Percentiles rank a stretch among this genome's conserved stretches.
phyloP scores from a whole-genome alignment of 1,140 invertebrate genomes.

The Theocolax elegans region DNA sequence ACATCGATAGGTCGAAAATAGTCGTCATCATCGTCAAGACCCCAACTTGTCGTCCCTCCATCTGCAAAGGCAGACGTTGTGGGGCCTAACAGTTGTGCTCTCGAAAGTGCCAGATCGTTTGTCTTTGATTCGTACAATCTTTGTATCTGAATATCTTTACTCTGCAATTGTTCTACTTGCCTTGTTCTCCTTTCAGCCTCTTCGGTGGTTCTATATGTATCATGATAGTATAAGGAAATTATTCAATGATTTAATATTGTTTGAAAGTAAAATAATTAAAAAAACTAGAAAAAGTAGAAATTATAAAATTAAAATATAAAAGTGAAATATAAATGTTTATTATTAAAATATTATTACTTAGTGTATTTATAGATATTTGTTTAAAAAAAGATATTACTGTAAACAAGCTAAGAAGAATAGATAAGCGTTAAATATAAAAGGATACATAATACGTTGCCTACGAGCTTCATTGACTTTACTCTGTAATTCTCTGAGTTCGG shows the following conservation, averaged over 20 bases:
- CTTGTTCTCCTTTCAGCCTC: conserved; percentile 73
- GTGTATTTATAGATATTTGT: too few species aligned
- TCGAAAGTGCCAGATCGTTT: conserved; percentile 48
- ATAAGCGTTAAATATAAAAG: conserved; percentile 50
- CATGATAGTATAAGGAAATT: conserved; percentile 51
- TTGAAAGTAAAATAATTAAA: neutral
- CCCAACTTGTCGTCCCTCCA: conserved; percentile 65
- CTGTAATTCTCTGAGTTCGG: conserved; percentile 72
- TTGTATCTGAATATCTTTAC: conserved; percentile 70
- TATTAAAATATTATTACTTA: too few species aligned
- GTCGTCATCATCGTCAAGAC: conserved; percentile 58
- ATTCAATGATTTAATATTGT: neutral
- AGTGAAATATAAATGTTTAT: too few species aligned
- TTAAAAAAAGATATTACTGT: too few species aligned
- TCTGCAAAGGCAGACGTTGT: conserved; percentile 62
- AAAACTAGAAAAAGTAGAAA: too few species aligned
- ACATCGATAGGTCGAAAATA: conserved; percentile 53
- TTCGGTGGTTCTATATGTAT: conserved; percentile 67
- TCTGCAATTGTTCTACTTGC: conserved; percentile 71
- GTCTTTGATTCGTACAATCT: conserved; percentile 67
- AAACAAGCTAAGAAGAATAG: too few species aligned
- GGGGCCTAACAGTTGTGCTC: conserved; percentile 52
- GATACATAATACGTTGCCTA: conserved; percentile 68
- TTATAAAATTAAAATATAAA: too few species aligned
- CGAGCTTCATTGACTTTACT: conserved; percentile 69